Base-by-base conservation (phyloP, 2,113 vertebrate genomes). In the Lutjanus erythropterus region DNA sequence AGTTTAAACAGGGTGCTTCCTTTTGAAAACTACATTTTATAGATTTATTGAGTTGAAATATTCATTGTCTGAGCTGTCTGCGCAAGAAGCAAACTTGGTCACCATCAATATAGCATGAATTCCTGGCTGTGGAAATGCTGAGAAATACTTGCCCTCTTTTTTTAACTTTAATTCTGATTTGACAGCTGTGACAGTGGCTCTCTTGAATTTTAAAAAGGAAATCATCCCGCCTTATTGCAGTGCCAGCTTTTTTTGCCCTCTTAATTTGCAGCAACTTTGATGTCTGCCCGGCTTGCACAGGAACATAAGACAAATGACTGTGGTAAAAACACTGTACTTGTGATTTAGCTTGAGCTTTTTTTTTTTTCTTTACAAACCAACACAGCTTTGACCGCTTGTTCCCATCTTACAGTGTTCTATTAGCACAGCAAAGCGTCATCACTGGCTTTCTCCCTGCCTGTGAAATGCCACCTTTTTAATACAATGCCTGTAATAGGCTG, bases 381-480 rank as follows among this genome's bases (percentile, higher is more conserved):
- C 25, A 37, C 21, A 64, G 46, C 12, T 74, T 53, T 66, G 64
- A 65, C 5, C 44, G 11, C 19, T 56, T 25, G 21, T 33, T 62
- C 42, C 16, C 42, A 42, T 55, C 15, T 47, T 23, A 35, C 27
- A 37, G 50, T 62, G 14, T 46, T 50, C 33, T 52, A 62, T 65
- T 39, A 68, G 23, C 59, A 46, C 39, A 59, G 66, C 21, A 67
- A 21, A 35, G 11, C 14, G 3, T 62, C 16, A 56, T 60, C 46
- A 42, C 29, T 19, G 47, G 25, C 31, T 65, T 61, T 60, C 50
- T 31, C n/a, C 5, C 21, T 77, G 61, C 42, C 70, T 66, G 15
- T 62, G 0, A 60, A 78, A 79, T 64, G 41, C 49, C 61, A 81
- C 18, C 16, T 39, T 52, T 79, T 62, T 59, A 64, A 60, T 62